Conservation (phyloP, 2,113 vertebrate species). For the Bubo scandiacus region DNA sequence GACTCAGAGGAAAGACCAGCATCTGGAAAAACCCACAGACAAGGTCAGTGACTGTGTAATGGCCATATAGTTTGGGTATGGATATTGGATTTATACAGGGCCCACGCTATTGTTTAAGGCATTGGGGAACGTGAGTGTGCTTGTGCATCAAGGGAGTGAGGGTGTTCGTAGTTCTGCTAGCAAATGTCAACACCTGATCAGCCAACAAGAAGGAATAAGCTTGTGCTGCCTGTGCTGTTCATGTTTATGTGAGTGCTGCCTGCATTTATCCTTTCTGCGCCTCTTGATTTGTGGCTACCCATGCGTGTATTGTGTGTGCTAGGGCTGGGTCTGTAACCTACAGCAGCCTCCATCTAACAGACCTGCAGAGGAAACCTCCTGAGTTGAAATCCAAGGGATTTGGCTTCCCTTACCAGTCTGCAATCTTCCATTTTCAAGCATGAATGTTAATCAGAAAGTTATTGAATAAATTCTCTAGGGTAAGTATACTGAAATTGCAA, state of each 20-base stretch:
- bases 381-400: neutral
- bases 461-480: neutral
- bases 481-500: neutral
- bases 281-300: neutral
- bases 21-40: neutral
- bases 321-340: neutral
- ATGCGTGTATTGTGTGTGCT: rapidly evolving
- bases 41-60: neutral
- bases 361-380: neutral
- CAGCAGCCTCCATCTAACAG: neutral
- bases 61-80: neutral
- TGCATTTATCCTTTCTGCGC: neutral
- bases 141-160: neutral
- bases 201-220: neutral
- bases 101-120: neutral
- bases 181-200: neutral
- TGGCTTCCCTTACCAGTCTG: neutral
- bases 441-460: neutral
- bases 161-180: neutral
- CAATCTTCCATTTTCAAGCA: neutral
- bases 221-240: neutral
- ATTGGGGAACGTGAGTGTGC: neutral
- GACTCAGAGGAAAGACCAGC: neutral
- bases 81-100: neutral
- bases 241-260: neutral